phyloP scores from a whole-genome alignment of 2,888 invertebrate species.

The Agrochola lota region DNA sequence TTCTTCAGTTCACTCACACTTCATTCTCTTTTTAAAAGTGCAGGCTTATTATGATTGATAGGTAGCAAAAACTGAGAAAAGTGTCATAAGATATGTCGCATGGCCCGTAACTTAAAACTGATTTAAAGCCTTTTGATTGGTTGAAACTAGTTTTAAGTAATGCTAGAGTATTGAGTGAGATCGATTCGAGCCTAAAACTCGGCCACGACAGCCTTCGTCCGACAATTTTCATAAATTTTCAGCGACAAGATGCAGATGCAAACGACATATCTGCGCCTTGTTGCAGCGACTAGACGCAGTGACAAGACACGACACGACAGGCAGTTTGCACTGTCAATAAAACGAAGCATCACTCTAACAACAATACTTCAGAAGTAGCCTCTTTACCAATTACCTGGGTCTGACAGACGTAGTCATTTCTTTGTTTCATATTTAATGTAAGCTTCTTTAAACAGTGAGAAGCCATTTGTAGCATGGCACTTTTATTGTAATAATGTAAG shows the following conservation, averaged over 20 bases:
- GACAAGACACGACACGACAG: too few species aligned
- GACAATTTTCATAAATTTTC: background rate
- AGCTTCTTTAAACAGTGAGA: background rate
- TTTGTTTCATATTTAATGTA: constrained; percentile 28
- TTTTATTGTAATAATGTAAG: background rate
- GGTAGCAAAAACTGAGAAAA: background rate
- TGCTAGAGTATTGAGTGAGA: too few species aligned
- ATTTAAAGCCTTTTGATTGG: too few species aligned
- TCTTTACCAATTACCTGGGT: background rate
- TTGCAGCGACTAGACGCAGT: too few species aligned
- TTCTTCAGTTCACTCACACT: constrained; percentile 17
- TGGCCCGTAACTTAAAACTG: too few species aligned
- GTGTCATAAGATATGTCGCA: background rate
- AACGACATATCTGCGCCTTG: too few species aligned
- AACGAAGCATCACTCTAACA: background rate
- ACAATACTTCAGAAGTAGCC: background rate
- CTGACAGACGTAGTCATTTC: background rate
- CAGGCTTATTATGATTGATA: background rate
- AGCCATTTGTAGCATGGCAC: background rate
- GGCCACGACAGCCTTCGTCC: background rate
- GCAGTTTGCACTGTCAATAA: too few species aligned
- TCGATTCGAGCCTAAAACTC: too few species aligned
- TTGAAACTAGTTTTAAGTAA: too few species aligned
- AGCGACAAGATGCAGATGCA: too few species aligned
- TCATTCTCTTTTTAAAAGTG: constrained; percentile 8